Evolutionary conservation across 2,113 vertebrate genomes (phyloP), one percentile per base, ranked within the genome.

Genomic region (Sisor rabdophorus): DNA sequence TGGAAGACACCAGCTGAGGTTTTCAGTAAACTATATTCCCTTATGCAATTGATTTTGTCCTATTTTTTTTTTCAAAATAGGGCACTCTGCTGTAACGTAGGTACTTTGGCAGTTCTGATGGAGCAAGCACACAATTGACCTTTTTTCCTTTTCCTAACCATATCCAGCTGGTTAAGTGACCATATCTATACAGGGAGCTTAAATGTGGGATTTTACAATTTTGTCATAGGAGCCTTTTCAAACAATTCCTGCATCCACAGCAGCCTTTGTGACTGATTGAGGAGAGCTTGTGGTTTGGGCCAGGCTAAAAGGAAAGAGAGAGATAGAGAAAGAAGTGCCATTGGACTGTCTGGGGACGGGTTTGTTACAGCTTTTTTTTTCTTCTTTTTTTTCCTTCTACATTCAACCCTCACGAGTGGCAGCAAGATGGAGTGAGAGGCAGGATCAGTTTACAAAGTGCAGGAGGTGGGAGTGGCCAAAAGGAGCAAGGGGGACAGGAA

Each of bases 21-120:
- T 95, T 95, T 94, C 94, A 94, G 94, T 93, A 89, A 93, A 94
- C 94, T 95, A 94, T 90, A 90, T 91, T 93, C 93, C 93, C 94
- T 91, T 93, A 93, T 90, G 93, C 94, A 95, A 94, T 89, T 92
- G 92, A 94, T 93, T 94, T 94, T 94, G 93, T 95, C 93, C 92
- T 87, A 91, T 91, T 93, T 94, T 91, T 93, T 36, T 36, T 36
- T 36, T 36, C 91, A 91, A 92, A 92, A 92, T 88, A 90, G 93
- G 94, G 93, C 93, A 95, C 94, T 86, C 87, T 91, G 92, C 94
- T 94, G 92, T 83, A 94, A 93, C 89, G 88, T 82, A 67, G 88
- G 85, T 87, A 93, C 93, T 95, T 94, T 95, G 94, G 94, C 94
- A 95, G 94, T 93, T 95, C 93, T 92, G 90, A 90, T 80, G 92